These are phyloP conservation scores for Chaetodon auriga DNA, from an alignment of 2,113 vertebrate genomes.

Conservation along the genomic window DNA sequence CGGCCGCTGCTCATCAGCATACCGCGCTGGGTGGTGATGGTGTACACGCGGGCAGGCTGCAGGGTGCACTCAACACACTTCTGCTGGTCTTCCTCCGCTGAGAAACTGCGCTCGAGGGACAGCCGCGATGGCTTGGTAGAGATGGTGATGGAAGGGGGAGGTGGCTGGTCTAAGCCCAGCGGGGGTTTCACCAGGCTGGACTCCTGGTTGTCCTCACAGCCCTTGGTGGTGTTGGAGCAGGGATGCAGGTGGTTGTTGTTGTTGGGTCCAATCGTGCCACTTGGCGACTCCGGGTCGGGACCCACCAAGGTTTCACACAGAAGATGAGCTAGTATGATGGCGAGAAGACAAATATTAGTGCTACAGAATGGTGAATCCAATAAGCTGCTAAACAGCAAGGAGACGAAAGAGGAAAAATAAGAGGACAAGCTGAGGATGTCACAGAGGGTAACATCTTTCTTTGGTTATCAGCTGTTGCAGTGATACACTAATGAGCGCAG, in stretches of 20 bases:
- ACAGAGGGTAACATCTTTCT: constrained; percentile 37
- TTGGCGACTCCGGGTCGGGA: constrained; percentile 90
- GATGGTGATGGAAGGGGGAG: constrained; percentile 69
- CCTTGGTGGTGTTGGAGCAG: constrained; percentile 46
- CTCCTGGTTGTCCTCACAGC: constrained; percentile 54
- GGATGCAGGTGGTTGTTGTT: constrained; percentile 77
- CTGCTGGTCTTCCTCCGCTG: constrained; percentile 88
- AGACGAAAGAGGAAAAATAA: constrained; percentile 4
- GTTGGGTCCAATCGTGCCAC: constrained; percentile 70
- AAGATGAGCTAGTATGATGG: constrained; percentile 88
- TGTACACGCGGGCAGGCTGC: constrained; percentile 92
- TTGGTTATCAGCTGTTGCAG: constrained; percentile 44
- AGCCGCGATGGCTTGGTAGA: constrained; percentile 80
- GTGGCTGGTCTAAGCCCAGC: constrained; percentile 70
- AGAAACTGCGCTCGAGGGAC: constrained; percentile 89
- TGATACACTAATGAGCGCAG: constrained; percentile 45
- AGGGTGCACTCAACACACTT: constrained; percentile 82
- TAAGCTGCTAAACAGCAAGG: constrained; percentile 11
- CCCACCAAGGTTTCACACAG: constrained; percentile 91
- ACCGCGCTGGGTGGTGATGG: constrained; percentile 91
- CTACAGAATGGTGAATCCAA: constrained; percentile 3
- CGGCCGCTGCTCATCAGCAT: constrained; percentile 89
- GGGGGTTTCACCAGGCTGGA: constrained; percentile 67
- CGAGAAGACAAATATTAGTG: constrained; percentile 5
- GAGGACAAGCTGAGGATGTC: constrained; percentile 25